phyloP scores from a whole-genome alignment of 2,888 invertebrate species.

The Yponomeuta sedellus region DNA sequence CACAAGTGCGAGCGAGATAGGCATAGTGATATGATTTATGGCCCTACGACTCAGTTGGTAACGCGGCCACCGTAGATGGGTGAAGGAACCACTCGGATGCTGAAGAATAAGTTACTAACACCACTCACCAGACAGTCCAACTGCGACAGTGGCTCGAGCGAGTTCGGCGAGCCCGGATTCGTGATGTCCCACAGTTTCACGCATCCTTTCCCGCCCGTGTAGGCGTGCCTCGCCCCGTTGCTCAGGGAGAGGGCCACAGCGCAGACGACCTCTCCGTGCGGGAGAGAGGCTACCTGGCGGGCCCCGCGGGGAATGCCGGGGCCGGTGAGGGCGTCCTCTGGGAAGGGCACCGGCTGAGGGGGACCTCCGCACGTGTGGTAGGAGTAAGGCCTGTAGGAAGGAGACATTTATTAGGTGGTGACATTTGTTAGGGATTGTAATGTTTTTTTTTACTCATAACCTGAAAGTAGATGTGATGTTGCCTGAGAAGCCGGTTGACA shows the following conservation, averaged over 20 bases:
- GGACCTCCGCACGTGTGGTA: conserved; percentile 95
- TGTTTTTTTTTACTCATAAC: too few relatives aligned
- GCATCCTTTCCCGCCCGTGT: conserved; percentile 98
- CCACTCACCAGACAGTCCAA: conserved; percentile 88
- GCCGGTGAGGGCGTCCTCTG: conserved; percentile 93
- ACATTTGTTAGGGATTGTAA: too few relatives aligned
- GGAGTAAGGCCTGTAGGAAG: conserved; percentile 86
- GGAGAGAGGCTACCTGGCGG: conserved; percentile 90
- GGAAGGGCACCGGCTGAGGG: conserved; percentile 94
- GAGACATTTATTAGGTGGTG: neutral
- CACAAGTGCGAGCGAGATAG: too few relatives aligned
- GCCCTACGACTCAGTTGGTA: too few relatives aligned
- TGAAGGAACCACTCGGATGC: too few relatives aligned
- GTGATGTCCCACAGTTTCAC: conserved; percentile 98
- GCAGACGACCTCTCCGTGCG: conserved; percentile 97
- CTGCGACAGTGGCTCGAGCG: conserved; percentile 92
- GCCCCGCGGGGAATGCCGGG: conserved; percentile 96
- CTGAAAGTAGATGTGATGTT: too few relatives aligned
- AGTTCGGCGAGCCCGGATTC: conserved; percentile 88
- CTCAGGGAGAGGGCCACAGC: conserved; percentile 92
- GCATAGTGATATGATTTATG: too few relatives aligned
- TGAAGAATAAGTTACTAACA: neutral
- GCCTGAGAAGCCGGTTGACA: too few relatives aligned
- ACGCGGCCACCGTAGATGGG: too few relatives aligned
- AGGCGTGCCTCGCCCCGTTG: conserved; percentile 91